Evolutionary conservation across 2,113 vertebrate genomes (phyloP).

Genomic region (Burhinus bistriatus): DNA sequence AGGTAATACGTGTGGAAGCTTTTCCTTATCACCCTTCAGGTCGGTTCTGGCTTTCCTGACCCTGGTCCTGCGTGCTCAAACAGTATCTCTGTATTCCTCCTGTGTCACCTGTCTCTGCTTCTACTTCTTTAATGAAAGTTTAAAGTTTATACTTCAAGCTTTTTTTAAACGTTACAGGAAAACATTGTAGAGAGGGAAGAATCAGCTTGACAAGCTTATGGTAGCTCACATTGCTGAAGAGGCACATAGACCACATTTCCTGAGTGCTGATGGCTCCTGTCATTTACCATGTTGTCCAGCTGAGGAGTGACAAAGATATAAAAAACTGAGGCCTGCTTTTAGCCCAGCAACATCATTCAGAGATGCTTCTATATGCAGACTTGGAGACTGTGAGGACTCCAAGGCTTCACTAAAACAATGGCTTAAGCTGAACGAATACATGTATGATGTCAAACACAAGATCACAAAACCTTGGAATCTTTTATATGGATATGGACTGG

Average conservation of each 20-base stretch:
- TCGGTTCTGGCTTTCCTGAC: background rate
- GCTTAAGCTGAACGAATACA: background rate
- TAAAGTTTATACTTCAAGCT: background rate
- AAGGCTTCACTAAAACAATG: background rate
- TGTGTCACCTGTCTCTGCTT: background rate
- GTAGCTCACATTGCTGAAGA: background rate
- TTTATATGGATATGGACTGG: background rate
- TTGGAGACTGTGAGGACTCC: background rate
- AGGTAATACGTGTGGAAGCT: background rate
- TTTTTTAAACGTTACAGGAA: background rate
- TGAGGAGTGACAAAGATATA: background rate
- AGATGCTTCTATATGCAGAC: background rate
- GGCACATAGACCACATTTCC: background rate
- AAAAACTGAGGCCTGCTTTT: background rate
- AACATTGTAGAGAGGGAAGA: background rate
- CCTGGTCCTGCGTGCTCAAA: background rate
- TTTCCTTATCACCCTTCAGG: background rate
- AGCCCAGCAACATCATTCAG: background rate
- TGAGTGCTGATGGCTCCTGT: background rate
- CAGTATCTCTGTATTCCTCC: background rate
- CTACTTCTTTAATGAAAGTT: background rate
- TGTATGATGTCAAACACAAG: background rate
- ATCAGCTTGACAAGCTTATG: background rate
- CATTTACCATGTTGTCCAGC: background rate
- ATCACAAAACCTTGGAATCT: background rate